phyloP scores from a whole-genome alignment of 2,797 vertebrate species.

The Ataeniobius toweri region DNA sequence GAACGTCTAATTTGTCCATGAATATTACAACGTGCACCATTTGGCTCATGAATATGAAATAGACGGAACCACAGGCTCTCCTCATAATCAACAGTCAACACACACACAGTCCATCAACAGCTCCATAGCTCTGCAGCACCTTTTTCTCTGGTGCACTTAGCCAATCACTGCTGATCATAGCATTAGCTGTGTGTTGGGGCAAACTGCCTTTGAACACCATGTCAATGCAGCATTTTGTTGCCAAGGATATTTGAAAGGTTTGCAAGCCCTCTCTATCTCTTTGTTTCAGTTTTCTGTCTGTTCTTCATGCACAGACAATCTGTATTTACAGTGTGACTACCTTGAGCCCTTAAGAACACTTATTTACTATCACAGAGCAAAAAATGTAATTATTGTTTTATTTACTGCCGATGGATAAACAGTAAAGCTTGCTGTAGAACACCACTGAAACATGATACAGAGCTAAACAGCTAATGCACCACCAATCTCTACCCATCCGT shows the following conservation, averaged over 20 bases:
- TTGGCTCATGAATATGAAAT: constrained; percentile 82
- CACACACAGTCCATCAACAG: constrained; percentile 58
- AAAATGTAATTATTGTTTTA: constrained; percentile 44
- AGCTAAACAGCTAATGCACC: constrained; percentile 54
- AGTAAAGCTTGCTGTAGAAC: constrained; percentile 33
- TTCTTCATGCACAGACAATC: constrained; percentile 47
- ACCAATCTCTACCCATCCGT: constrained; percentile 60
- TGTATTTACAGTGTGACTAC: constrained; percentile 42
- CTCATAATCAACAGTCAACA: constrained; percentile 74
- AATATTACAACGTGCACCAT: constrained; percentile 81
- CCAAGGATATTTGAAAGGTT: constrained; percentile 53
- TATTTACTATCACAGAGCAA: constrained; percentile 31
- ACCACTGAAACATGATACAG: constrained; percentile 48
- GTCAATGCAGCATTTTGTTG: constrained; percentile 41
- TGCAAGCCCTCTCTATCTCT: constrained; percentile 25
- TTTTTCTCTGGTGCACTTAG: constrained; percentile 58
- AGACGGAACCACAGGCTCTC: constrained; percentile 73
- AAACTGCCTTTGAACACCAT: constrained; percentile 56
- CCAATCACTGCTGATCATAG: constrained; percentile 60
- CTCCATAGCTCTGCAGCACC: constrained; percentile 55
- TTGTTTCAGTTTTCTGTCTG: constrained; percentile 24
- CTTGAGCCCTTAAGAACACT: constrained; percentile 37
- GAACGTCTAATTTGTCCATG: constrained; percentile 77
- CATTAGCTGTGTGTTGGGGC: constrained; percentile 51
- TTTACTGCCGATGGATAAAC: constrained; percentile 60